Evolutionary conservation across 1,140 invertebrate species (phyloP), one percentile per base, ranked within the genome.

Genomic region (Ceratina australensis): DNA sequence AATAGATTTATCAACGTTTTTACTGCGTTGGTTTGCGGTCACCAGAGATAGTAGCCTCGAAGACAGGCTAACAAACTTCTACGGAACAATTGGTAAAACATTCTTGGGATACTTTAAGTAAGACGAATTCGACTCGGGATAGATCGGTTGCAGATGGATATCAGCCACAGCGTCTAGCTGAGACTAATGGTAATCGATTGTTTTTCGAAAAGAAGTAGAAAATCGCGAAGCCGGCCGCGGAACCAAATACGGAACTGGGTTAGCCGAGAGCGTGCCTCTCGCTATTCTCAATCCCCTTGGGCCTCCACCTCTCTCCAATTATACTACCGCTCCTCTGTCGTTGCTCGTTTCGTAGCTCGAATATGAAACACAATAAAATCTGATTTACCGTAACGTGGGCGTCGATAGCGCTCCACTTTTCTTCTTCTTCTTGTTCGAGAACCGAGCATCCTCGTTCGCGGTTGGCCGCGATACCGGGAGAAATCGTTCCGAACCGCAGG

Each of bases 181-280:
- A 42, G 33, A 42, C 18, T 0, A 22, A 63, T 52, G 20, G 65
- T 60, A 47, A 47, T 63, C 42, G 49, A 20, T 61, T 26, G 67
- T 66, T 74, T 57, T 56, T 66, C 61, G 33, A 47, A 57, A 74
- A 64, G 15, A 59, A 22, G 47, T 24, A 63, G 69, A 52, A 74
- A 74, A 67, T 28, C 24, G 42, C 49, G 60, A 3, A 69, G 26
- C 54, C 20, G 61, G 8, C 50, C 22, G 72, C 60, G 50, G 28
- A 67, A 61, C 75, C 78, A 83, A 87, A 87, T 86, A 84, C 71
- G 80, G 80, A 88, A 87, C 80, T 83, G 77, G 82, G 79, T 86
- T 85, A 86, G 66, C 49, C 50, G 60, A 72, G 8, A 42, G 33
- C 33, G 69, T 49, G 60, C 80, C 77, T 81, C 66, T 72, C 50